Percentiles rank a stretch among this genome's conserved stretches.
These are phyloP conservation scores for Girardinichthys multiradiatus DNA, from an alignment of 2,113 vertebrate species.

Conservation along the genomic window DNA sequence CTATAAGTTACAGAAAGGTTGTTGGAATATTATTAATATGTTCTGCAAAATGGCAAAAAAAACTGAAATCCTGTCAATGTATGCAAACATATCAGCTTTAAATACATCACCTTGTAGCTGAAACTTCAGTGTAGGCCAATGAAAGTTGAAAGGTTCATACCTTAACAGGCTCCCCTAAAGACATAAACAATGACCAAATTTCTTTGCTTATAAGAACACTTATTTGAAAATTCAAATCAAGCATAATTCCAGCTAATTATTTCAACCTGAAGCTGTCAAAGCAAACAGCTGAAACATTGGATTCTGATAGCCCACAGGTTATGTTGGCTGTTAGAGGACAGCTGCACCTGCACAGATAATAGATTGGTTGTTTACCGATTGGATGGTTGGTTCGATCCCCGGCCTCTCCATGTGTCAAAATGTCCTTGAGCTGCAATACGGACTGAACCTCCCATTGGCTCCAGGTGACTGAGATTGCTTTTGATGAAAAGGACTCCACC, in stretches of 20 bases:
- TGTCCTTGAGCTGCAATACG: background rate
- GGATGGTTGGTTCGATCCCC: background rate
- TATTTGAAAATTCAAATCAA: no score
- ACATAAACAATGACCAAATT: no score
- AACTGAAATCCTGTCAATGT: no score
- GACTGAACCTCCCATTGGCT: background rate
- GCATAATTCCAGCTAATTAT: background rate
- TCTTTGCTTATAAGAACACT: no score
- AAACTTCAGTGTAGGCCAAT: no score
- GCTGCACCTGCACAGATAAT: background rate
- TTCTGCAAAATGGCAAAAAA: no score
- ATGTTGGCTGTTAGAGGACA: background rate
- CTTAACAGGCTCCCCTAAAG: no score
- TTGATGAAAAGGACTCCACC: background rate
- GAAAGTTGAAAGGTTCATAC: no score
- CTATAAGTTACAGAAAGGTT: no score
- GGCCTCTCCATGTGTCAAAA: background rate
- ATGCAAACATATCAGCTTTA: no score
- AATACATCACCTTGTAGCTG: no score
- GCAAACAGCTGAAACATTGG: background rate
- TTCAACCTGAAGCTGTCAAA: background rate
- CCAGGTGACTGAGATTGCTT: background rate
- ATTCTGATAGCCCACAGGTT: background rate
- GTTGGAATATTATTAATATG: no score
- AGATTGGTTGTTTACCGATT: background rate